phyloP scores from a whole-genome alignment of 2,113 vertebrate genomes.

The Cepphus grylle region DNA sequence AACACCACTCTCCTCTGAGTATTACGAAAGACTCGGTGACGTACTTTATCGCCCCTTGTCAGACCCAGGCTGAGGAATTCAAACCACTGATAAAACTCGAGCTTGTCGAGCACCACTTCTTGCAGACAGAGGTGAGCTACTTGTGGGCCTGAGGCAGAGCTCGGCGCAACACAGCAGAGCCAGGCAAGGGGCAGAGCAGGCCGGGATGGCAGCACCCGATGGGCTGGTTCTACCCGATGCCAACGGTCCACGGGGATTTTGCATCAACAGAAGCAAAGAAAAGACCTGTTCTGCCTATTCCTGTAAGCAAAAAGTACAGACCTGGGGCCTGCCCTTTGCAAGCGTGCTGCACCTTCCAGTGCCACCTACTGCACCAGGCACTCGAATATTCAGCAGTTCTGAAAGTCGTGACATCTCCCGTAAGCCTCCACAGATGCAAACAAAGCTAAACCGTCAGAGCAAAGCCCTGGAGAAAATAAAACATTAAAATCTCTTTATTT shows the following conservation, averaged over 20 bases:
- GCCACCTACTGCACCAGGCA: not conserved
- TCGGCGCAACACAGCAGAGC: not conserved
- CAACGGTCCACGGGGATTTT: not conserved
- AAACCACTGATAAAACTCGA: not conserved
- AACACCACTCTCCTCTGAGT: not conserved
- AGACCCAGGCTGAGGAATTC: not conserved
- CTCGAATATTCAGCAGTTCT: not conserved
- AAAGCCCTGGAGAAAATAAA: not conserved
- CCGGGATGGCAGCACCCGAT: not conserved
- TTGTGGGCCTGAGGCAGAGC: rapidly evolving
- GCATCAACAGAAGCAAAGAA: not conserved
- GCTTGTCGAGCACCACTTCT: not conserved
- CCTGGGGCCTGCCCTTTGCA: not conserved
- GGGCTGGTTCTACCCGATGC: too few species aligned
- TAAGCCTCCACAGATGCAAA: not conserved
- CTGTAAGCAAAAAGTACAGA: not conserved
- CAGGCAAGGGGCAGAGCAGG: rapidly evolving
- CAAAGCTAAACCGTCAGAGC: not conserved
- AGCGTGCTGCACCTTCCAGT: not conserved
- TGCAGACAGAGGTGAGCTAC: not conserved
- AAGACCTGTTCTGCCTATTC: not conserved
- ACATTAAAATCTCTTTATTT: not conserved
- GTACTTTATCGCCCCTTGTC: not conserved
- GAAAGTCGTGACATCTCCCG: not conserved
- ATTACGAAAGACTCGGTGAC: not conserved